A percentile compares a stretch with the other conserved stretches of the same genome.
phyloP scores from a whole-genome alignment of 1,140 invertebrate genomes.

The Meloidogyne chitwoodi region DNA sequence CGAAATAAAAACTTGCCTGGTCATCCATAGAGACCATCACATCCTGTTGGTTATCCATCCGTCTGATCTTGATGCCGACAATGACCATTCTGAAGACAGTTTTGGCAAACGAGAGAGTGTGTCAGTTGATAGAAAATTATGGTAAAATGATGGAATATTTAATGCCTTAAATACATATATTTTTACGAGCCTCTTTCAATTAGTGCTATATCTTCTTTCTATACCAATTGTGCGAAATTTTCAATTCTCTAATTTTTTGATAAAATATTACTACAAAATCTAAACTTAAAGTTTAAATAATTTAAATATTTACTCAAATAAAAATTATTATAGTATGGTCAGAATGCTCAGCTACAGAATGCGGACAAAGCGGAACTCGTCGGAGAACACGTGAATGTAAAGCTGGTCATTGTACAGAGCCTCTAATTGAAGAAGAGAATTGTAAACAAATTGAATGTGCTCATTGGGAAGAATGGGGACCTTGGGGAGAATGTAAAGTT shows the following conservation, averaged over 20 bases:
- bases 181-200: too few relatives aligned
- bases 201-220: too few relatives aligned
- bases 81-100: not conserved
- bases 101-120: not conserved
- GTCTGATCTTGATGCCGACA: not conserved
- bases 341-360: not conserved
- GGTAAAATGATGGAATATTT: not conserved
- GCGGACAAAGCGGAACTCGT: not conserved
- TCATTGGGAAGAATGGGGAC: conserved; percentile 29
- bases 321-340: not conserved
- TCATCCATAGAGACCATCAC: not conserved
- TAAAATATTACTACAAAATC: too few relatives aligned
- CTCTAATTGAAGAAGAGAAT: not conserved
- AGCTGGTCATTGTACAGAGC: not conserved
- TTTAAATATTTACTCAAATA: too few relatives aligned
- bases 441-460: not conserved
- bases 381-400: conserved; percentile 19
- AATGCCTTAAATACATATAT: not conserved
- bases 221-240: too few relatives aligned
- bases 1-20: not conserved
- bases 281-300: too few relatives aligned
- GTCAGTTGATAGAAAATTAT: not conserved
- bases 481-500: conserved; percentile 45
- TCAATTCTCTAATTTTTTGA: too few relatives aligned
- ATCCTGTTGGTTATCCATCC: not conserved